Percentiles rank a stretch among this genome's conserved stretches.
These are phyloP conservation scores for Chaenogobius annularis DNA, from an alignment of 2,113 vertebrate genomes.

Conservation along the genomic window DNA sequence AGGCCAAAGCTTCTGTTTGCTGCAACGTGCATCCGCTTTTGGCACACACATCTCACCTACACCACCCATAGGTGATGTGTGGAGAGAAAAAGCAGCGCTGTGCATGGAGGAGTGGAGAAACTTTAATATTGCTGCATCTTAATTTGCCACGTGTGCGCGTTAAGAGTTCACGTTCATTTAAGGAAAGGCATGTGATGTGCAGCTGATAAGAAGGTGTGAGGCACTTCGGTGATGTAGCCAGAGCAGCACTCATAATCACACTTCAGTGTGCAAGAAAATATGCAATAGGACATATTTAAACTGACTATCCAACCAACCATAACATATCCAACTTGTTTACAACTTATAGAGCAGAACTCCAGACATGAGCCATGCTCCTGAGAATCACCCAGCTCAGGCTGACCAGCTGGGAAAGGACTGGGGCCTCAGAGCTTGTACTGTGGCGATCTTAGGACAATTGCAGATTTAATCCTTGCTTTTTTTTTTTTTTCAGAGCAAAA, in stretches of 20 bases:
- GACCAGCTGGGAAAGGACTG: too few relatives aligned
- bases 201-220: slow-evolving; percentile 53
- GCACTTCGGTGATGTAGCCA: neutral
- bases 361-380: too few relatives aligned
- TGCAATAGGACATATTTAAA: neutral
- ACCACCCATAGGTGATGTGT: too few relatives aligned
- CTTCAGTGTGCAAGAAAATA: neutral
- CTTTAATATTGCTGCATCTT: neutral
- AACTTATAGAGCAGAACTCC: neutral
- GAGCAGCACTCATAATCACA: neutral
- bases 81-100: neutral
- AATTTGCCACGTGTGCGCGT: neutral
- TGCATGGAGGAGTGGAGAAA: neutral
- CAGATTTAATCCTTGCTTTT: too few relatives aligned
- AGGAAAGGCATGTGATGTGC: slow-evolving; percentile 55
- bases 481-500: too few relatives aligned
- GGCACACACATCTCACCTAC: too few relatives aligned
- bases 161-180: slow-evolving; percentile 34
- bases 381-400: too few relatives aligned
- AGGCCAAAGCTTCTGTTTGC: too few relatives aligned
- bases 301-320: too few relatives aligned
- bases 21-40: too few relatives aligned
- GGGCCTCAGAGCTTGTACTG: too few relatives aligned
- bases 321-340: neutral
- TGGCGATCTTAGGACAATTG: too few relatives aligned